These are phyloP conservation scores for Teleogryllus oceanicus DNA, from an alignment of 2,888 invertebrate genomes.

Conservation along the genomic window DNA sequence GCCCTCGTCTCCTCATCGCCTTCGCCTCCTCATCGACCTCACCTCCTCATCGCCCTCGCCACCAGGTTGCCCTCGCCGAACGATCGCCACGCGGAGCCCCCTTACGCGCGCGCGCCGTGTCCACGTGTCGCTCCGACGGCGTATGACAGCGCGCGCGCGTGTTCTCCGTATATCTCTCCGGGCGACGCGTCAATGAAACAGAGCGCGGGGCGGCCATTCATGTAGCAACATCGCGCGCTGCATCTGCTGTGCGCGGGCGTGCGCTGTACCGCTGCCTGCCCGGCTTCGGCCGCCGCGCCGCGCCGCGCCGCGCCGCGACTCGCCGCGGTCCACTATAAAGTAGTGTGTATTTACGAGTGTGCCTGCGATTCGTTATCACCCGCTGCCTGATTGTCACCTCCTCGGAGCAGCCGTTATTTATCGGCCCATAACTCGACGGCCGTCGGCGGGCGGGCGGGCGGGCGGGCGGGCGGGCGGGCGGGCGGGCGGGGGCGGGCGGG, in stretches of 20 bases:
- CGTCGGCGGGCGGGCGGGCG: neutral
- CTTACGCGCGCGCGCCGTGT: neutral
- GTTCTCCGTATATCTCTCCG: neutral
- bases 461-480: neutral
- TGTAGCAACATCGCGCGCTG: neutral
- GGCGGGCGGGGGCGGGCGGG: neutral
- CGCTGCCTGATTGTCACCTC: conserved; percentile 6
- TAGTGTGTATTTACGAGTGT: conserved; percentile 9
- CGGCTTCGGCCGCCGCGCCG: neutral
- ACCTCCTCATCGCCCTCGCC: no score
- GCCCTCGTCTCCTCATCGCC: no score
- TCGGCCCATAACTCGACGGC: neutral
- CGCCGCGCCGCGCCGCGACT: neutral
- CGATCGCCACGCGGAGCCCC: neutral
- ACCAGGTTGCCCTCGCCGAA: neutral
- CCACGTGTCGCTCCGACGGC: neutral
- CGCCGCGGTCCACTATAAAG: neutral
- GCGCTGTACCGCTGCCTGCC: neutral
- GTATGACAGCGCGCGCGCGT: conserved; percentile 18
- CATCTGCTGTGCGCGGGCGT: no score
- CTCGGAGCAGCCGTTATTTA: neutral
- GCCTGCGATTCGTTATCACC: neutral
- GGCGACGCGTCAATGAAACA: neutral
- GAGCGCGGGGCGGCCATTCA: neutral
- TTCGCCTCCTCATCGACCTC: no score